phyloP scores from a whole-genome alignment of 2,888 invertebrate species.

The Phoenoteleia sp. region DNA sequence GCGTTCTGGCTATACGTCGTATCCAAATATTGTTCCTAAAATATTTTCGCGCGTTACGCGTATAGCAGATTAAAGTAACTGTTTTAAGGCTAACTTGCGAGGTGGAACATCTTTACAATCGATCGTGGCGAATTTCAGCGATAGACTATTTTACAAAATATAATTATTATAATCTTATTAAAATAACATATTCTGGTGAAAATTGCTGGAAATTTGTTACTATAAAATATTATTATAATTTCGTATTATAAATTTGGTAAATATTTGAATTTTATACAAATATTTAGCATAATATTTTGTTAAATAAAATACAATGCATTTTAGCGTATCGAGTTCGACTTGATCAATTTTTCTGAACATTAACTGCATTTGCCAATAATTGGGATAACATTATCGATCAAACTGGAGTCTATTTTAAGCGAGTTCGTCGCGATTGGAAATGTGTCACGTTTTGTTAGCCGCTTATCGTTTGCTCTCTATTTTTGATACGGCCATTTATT shows the following conservation, averaged over 20 bases:
- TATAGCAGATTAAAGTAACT: slow-evolving; percentile 81
- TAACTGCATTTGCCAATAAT: slow-evolving; percentile 8
- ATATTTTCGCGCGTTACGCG: slow-evolving; percentile 76
- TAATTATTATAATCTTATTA: too few species aligned
- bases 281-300: too few species aligned
- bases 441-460: slow-evolving; percentile 54
- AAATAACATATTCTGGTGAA: too few species aligned
- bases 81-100: slow-evolving; percentile 76
- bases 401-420: slow-evolving; percentile 31
- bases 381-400: slow-evolving; percentile 30
- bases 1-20: slow-evolving; percentile 80
- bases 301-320: too few species aligned
- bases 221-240: too few species aligned
- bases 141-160: too few species aligned
- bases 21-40: slow-evolving; percentile 83
- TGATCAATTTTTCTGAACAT: slow-evolving; percentile 10
- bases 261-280: too few species aligned
- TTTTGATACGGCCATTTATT: slow-evolving; percentile 82
- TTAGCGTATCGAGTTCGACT: too few species aligned
- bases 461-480: slow-evolving; percentile 80
- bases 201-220: too few species aligned
- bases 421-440: slow-evolving; percentile 36
- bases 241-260: too few species aligned
- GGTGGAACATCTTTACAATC: not conserved
- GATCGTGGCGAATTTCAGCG: slow-evolving; percentile 23